phyloP scores from a whole-genome alignment of 2,113 vertebrate genomes.

The Serinus canaria region DNA sequence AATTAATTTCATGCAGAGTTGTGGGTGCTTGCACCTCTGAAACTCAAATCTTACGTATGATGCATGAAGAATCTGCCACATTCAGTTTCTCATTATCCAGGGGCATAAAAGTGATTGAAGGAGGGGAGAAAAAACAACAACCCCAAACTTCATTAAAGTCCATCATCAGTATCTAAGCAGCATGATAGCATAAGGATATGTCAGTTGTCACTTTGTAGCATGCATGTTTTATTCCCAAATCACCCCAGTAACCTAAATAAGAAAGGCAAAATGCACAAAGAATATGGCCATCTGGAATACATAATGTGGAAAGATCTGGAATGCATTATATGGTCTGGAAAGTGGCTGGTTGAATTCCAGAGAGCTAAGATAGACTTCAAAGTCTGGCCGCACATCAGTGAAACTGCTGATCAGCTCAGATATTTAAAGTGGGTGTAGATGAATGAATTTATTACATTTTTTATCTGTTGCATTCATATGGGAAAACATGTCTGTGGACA shows the following conservation, averaged over 20 bases:
- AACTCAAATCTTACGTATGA: not conserved
- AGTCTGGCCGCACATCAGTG: slow-evolving; percentile 83
- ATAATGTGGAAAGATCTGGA: slow-evolving; percentile 79
- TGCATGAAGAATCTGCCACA: not conserved
- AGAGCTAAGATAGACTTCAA: slow-evolving; percentile 86
- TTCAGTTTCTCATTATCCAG: not conserved
- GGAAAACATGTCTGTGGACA: slow-evolving; percentile 66
- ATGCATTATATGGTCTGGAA: slow-evolving; percentile 85
- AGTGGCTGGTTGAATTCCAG: slow-evolving; percentile 81
- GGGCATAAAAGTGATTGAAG: slow-evolving; percentile 23
- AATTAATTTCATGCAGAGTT: not conserved
- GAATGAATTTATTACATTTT: slow-evolving; percentile 86
- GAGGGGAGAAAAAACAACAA: not conserved
- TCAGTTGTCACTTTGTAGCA: slow-evolving; percentile 66
- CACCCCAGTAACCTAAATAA: slow-evolving; percentile 68
- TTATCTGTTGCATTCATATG: slow-evolving; percentile 74
- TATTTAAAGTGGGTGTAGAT: slow-evolving; percentile 82
- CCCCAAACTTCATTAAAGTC: slow-evolving; percentile 3
- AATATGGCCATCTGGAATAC: slow-evolving; percentile 79
- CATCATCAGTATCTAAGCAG: not conserved
- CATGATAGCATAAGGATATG: not conserved
- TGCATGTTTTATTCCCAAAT: slow-evolving; percentile 66
- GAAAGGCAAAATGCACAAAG: slow-evolving; percentile 72
- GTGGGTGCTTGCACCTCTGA: not conserved
- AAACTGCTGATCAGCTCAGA: slow-evolving; percentile 74